phyloP scores from a whole-genome alignment of 2,797 vertebrate genomes.

The Ctenochaetus hawaiiensis region DNA sequence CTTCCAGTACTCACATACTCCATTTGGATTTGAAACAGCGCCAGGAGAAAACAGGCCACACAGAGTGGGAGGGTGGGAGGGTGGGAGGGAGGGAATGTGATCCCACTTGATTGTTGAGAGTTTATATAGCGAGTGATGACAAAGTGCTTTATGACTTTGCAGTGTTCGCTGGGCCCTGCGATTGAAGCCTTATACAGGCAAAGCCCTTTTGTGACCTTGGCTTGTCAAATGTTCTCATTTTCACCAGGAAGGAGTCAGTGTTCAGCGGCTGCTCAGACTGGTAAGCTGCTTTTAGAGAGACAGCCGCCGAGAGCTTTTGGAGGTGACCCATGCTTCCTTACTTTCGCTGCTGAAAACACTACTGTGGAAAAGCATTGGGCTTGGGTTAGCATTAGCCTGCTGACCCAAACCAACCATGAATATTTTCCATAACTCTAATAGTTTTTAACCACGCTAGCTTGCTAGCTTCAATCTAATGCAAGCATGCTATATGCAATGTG shows the following conservation, averaged over 20 bases:
- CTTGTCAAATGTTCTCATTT: conserved; percentile 80
- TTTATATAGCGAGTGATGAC: conserved; percentile 87
- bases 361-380: conserved; percentile 46
- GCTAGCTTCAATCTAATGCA: too few species aligned
- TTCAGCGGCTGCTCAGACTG: conserved; percentile 65
- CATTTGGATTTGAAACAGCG: conserved; percentile 82
- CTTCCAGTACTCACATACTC: conserved; percentile 68
- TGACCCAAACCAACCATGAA: neutral
- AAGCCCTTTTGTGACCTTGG: conserved; percentile 79
- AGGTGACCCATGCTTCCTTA: conserved; percentile 62
- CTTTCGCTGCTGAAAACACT: conserved; percentile 39
- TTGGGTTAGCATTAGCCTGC: conserved; percentile 5
- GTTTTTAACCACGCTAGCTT: neutral
- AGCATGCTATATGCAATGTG: too few species aligned
- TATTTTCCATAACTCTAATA: conserved; percentile 11
- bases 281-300: conserved; percentile 70
- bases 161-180: conserved; percentile 70
- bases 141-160: conserved; percentile 86
- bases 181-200: conserved; percentile 77
- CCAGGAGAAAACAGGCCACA: conserved; percentile 79
- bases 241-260: conserved; percentile 75
- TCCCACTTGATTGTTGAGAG: conserved; percentile 84
- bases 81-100: conserved; percentile 77
- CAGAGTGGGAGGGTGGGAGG: conserved; percentile 56
- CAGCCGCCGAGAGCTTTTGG: conserved; percentile 57